Percentiles rank a stretch among this genome's conserved stretches.
Conservation (phyloP, 2,888 invertebrate species). For the Troides helena region DNA sequence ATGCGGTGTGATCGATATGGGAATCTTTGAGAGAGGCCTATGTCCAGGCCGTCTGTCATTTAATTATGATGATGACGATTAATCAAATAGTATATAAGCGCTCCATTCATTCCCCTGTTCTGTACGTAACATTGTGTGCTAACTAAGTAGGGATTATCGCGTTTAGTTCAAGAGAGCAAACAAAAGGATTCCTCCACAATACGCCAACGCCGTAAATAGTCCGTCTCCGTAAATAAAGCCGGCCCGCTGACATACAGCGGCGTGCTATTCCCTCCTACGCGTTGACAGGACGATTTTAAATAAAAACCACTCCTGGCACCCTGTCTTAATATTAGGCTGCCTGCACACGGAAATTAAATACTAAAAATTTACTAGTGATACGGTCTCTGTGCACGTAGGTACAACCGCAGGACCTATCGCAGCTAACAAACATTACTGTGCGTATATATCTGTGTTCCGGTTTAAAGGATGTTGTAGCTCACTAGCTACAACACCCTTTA, state of each 20-base stretch:
- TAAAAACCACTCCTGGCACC: background rate
- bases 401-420: too few relatives aligned
- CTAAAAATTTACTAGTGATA: too few relatives aligned
- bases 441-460: too few relatives aligned
- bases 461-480: too few relatives aligned
- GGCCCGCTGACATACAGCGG: constrained; percentile 13
- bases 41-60: too few relatives aligned
- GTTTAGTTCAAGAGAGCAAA: constrained; percentile 40
- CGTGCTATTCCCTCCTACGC: constrained; percentile 10
- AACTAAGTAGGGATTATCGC: constrained; percentile 49
- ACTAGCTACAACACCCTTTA: too few relatives aligned
- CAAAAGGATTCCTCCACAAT: constrained; percentile 40
- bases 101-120: constrained; percentile 32
- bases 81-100: too few relatives aligned
- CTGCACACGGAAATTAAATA: background rate
- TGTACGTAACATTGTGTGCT: constrained; percentile 36
- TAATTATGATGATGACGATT: too few relatives aligned
- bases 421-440: too few relatives aligned
- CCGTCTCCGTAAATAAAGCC: constrained; percentile 21
- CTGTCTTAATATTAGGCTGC: background rate
- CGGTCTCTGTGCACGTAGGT: too few relatives aligned
- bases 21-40: too few relatives aligned
- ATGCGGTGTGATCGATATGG: too few relatives aligned
- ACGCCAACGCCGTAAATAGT: constrained; percentile 30
- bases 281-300: constrained; percentile 5